Evolutionary conservation across 2,797 vertebrate genomes (phyloP).

Genomic region (Dicrostonyx torquatus): DNA sequence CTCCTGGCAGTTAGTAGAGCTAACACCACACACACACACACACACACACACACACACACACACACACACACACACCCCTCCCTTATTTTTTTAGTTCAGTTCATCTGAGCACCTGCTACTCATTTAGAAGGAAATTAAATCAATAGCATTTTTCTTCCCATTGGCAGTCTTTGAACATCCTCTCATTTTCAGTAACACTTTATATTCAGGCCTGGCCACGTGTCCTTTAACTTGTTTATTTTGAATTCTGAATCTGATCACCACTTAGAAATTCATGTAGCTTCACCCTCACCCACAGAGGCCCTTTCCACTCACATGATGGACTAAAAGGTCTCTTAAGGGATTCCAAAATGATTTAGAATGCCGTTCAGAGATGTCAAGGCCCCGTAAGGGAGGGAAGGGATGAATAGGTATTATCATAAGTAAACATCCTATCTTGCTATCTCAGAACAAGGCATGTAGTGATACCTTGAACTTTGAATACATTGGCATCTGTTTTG

Average conservation of each 20-base stretch:
- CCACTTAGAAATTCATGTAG: background rate
- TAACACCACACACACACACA: background rate
- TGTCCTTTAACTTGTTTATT: slow-evolving; percentile 53
- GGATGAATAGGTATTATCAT: slow-evolving; percentile 25
- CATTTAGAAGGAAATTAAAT: slow-evolving; percentile 70
- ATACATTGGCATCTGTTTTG: background rate
- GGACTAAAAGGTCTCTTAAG: background rate
- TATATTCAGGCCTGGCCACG: slow-evolving; percentile 27
- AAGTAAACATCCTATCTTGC: slow-evolving; percentile 17
- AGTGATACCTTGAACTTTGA: slow-evolving; percentile 49
- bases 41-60: background rate
- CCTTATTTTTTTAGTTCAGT: slow-evolving; percentile 64
- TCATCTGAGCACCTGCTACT: slow-evolving; percentile 68
- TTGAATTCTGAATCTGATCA: slow-evolving; percentile 44
- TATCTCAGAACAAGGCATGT: background rate
- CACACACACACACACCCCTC: background rate
- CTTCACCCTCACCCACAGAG: background rate
- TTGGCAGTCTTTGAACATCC: slow-evolving; percentile 63
- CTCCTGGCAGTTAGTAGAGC: slow-evolving; percentile 54
- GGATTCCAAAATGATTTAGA: slow-evolving; percentile 38
- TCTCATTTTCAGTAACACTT: slow-evolving; percentile 45
- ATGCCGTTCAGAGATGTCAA: slow-evolving; percentile 4
- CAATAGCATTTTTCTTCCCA: slow-evolving; percentile 55
- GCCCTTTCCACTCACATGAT: background rate
- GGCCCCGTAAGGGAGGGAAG: background rate